A percentile compares a stretch with the other conserved stretches of the same genome.
These are phyloP conservation scores for Dusona sp. DNA, from an alignment of 2,888 invertebrate genomes.

Conservation along the genomic window DNA sequence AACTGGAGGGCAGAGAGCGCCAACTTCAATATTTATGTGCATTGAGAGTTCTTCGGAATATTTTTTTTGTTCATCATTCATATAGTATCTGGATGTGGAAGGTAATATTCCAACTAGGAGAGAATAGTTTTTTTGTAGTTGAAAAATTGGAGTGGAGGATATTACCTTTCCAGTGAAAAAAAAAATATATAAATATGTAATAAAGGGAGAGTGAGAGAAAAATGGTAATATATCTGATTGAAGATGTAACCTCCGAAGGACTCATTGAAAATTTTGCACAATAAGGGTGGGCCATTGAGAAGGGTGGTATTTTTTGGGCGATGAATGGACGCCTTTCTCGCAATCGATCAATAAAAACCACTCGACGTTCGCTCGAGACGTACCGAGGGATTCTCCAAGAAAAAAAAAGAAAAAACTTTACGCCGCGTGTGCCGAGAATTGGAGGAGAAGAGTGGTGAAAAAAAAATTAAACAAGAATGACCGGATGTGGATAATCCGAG, in stretches of 20 bases:
- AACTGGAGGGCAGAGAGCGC: constrained; percentile 24
- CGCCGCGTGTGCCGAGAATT: constrained; percentile 57
- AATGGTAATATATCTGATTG: constrained; percentile 58
- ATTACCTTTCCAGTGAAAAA: neutral
- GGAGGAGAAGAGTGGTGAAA: constrained; percentile 44
- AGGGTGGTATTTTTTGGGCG: constrained; percentile 46
- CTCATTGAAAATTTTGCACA: constrained; percentile 56
- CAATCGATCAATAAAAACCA: constrained; percentile 77
- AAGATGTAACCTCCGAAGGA: constrained; percentile 22
- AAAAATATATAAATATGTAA: constrained; percentile 8
- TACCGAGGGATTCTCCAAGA: constrained; percentile 41
- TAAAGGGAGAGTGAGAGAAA: constrained; percentile 19
- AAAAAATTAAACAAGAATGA: constrained; percentile 81
- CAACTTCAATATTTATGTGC: constrained; percentile 47
- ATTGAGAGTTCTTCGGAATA: constrained; percentile 35
- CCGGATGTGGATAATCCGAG: constrained; percentile 83
- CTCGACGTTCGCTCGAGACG: constrained; percentile 75
- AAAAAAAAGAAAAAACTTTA: constrained; percentile 73
- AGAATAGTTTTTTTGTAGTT: constrained; percentile 33
- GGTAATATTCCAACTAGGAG: constrained; percentile 22
- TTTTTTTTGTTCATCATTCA: constrained; percentile 14
- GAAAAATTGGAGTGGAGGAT: constrained; percentile 35
- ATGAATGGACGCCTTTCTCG: constrained; percentile 71
- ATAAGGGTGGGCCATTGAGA: constrained; percentile 51
- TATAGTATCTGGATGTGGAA: constrained; percentile 11